These are phyloP conservation scores for Drosophila atripex DNA, from an alignment of 2,888 invertebrate genomes.

Conservation along the genomic window DNA sequence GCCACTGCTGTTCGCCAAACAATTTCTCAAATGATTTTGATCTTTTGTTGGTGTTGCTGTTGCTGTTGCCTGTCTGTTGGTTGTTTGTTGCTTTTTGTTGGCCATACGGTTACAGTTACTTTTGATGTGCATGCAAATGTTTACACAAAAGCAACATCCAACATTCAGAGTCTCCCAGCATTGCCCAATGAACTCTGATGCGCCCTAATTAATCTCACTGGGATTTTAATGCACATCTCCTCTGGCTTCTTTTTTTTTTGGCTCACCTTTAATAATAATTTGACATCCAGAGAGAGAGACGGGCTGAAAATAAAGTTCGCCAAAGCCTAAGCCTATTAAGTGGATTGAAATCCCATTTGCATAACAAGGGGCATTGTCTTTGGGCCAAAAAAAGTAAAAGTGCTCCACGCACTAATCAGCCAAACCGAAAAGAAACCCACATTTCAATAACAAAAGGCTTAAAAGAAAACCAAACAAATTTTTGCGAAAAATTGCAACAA, in stretches of 20 bases:
- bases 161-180: not conserved
- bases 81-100: conserved; percentile 44
- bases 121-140: conserved; percentile 55
- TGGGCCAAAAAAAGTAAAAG: conserved; percentile 56
- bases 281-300: not conserved
- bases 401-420: conserved; percentile 63
- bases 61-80: conserved; percentile 26
- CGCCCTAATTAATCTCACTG: conserved; percentile 42
- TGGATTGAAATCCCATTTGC: conserved; percentile 46
- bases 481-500: conserved; percentile 32
- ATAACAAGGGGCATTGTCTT: conserved; percentile 57
- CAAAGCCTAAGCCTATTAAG: conserved; percentile 17
- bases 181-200: conserved; percentile 27
- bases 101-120: conserved; percentile 43
- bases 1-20: conserved; percentile 30
- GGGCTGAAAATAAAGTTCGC: conserved; percentile 9
- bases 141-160: conserved; percentile 32
- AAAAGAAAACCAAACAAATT: conserved; percentile 31
- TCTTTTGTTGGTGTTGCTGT: conserved; percentile 40
- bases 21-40: conserved; percentile 50
- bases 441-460: conserved; percentile 68
- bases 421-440: conserved; percentile 15
- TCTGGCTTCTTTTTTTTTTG: too few relatives aligned
- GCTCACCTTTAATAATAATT: not conserved
- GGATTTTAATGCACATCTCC: conserved; percentile 2